Base-by-base conservation (phyloP, 2,113 vertebrate genomes). In the Barbus barbus region DNA sequence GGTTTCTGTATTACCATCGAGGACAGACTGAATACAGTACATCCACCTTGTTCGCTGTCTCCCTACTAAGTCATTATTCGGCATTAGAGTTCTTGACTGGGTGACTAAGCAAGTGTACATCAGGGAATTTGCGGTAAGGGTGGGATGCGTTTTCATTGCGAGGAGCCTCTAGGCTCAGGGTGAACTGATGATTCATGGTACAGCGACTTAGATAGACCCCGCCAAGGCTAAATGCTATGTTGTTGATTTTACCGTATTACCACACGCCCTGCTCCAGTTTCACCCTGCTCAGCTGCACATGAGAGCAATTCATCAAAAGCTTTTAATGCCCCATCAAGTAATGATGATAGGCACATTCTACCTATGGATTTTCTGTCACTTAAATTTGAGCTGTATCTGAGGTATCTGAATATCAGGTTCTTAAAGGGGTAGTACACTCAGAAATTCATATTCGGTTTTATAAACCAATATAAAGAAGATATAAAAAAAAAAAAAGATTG, bases 21-120 rank as follows among this genome's bases (percentile, higher is more conserved):
- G 36, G 53, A 48, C 78, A 38, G 9, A 44, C 13, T 41, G 38
- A 79, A 44, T 79, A 28, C 58, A 44, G 24, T 28, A 28, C 16
- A 9, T 63, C 36, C 77, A 44, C 24, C 77, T 72, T 80, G 56
- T 72, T 61, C 53, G 26, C 36, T 38, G 51, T 46, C 36, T 63
- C 56, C 53, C 46, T 28, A 26, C 20, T 46, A 3, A 31, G 58
- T 85, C 84, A 77, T 76, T 77, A 82, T 67, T 58, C 46, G 33
- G 46, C 80, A 82, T 86, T 82, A 60, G 12, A 28, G 73, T 81
- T 85, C 33, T 67, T 81, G 18, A 53, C 26, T 12, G 36, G 44
- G 44, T n/a, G 78, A 38, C n/a, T 48, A 51, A 69, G 36, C 61
- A 65, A 51, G 16, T 60, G 51, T 24, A 22, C 22, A 20, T 38